These are phyloP conservation scores for Tetramorium parvispinum DNA, from an alignment of 1,140 invertebrate genomes.

Conservation along the genomic window DNA sequence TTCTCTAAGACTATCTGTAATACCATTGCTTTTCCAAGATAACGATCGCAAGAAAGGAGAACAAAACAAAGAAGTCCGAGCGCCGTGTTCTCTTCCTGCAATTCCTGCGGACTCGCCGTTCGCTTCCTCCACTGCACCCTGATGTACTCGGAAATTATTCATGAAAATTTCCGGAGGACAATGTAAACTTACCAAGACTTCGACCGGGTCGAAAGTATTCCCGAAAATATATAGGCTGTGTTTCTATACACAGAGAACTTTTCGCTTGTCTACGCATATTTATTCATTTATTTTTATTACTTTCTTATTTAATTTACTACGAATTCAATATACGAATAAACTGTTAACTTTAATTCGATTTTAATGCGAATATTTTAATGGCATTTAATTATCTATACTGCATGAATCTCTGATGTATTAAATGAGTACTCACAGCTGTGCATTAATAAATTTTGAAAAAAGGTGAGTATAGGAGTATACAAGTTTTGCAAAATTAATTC, in stretches of 20 bases:
- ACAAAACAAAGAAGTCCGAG: slow-evolving; percentile 40
- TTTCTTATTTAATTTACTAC: neutral
- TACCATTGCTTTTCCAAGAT: slow-evolving; percentile 38
- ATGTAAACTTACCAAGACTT: slow-evolving; percentile 51
- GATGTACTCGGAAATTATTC: slow-evolving; percentile 59
- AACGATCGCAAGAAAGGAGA: slow-evolving; percentile 4
- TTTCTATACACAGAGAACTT: slow-evolving; percentile 16
- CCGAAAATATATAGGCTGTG: slow-evolving; percentile 24
- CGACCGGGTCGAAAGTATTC: neutral
- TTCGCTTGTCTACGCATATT: slow-evolving; percentile 3
- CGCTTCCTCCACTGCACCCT: slow-evolving; percentile 1
- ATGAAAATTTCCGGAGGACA: slow-evolving; percentile 58
- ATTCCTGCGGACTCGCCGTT: neutral
- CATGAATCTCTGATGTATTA: neutral
- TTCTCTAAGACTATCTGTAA: slow-evolving; percentile 14
- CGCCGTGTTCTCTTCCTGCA: slow-evolving; percentile 24
- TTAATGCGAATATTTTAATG: neutral
- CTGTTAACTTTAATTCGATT: neutral
- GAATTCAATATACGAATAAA: neutral
- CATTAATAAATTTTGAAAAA: neutral
- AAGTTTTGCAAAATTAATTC: neutral
- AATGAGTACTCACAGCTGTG: neutral
- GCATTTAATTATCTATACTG: neutral
- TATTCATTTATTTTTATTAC: slow-evolving; percentile 35
- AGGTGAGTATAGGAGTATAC: neutral